Evolutionary conservation across 2,888 invertebrate species (phyloP).

Genomic region (Tetrapedia diversipes): DNA sequence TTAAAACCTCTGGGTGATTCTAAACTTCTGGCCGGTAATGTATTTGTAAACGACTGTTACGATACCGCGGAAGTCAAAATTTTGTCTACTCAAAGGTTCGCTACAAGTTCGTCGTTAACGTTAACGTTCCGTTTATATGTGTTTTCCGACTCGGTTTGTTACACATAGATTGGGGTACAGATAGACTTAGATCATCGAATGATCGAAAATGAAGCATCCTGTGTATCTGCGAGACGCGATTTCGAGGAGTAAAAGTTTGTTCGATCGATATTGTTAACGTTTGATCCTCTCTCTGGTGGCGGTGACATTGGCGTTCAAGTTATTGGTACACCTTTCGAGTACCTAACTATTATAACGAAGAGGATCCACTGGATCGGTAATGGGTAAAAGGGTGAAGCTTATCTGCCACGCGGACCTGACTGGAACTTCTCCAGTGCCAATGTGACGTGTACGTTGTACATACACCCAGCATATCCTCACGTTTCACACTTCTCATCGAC

Average conservation of each 20-base stretch:
- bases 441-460: constrained; percentile 45
- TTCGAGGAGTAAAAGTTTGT: constrained; percentile 19
- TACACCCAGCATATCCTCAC: constrained; percentile 8
- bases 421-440: constrained; percentile 63
- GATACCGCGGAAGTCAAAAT: too few species aligned
- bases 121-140: too few species aligned
- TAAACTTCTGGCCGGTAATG: too few species aligned
- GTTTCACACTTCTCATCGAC: constrained; percentile 7
- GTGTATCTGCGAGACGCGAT: not conserved
- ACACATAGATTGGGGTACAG: too few species aligned
- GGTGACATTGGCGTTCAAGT: constrained; percentile 23
- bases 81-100: too few species aligned
- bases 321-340: not conserved
- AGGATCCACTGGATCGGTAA: constrained; percentile 58
- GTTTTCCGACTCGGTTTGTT: too few species aligned
- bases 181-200: too few species aligned
- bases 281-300: constrained; percentile 39
- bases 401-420: constrained; percentile 73
- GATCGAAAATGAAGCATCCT: not conserved
- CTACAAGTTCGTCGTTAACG: too few species aligned
- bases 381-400: constrained; percentile 63
- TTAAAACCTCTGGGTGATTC: too few species aligned
- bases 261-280: not conserved
- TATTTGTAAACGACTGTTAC: too few species aligned
- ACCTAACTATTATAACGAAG: constrained; percentile 13